A percentile compares a stretch with the other conserved stretches of the same genome.
These are phyloP conservation scores for Girardia tigrina DNA, from an alignment of 2,888 invertebrate species.

Conservation along the genomic window DNA sequence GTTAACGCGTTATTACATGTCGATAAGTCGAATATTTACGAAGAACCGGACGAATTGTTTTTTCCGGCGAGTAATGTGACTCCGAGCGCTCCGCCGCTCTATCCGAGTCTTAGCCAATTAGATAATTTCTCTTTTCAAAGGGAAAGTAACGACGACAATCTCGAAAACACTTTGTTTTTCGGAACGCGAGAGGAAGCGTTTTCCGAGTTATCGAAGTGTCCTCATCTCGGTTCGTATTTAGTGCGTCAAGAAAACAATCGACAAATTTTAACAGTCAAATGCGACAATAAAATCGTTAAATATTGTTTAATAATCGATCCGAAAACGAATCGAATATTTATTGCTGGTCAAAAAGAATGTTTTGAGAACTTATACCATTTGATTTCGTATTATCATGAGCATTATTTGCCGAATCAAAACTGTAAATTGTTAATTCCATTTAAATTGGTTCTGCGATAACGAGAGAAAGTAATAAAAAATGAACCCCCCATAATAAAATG, in stretches of 20 bases:
- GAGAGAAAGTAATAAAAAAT: too few species aligned
- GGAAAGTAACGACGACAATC: neutral
- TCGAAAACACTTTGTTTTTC: neutral
- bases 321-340: neutral
- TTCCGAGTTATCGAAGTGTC: constrained; percentile 1
- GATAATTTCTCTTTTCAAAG: neutral
- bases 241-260: neutral
- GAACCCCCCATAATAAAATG: too few species aligned
- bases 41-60: neutral
- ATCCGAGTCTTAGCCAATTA: neutral
- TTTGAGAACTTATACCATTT: neutral
- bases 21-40: neutral
- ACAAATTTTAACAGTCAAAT: neutral
- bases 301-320: neutral
- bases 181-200: neutral
- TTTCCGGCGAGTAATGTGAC: neutral
- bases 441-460: too few species aligned
- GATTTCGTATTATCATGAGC: neutral
- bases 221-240: constrained; percentile 4
- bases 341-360: constrained; percentile 15
- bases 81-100: neutral
- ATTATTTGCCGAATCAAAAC: neutral
- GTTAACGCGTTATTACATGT: neutral
- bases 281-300: neutral
- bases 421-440: neutral